A percentile compares a stretch with the other conserved stretches of the same genome.
phyloP scores from a whole-genome alignment of 2,888 invertebrate species.

The Odontocolon sp. region DNA sequence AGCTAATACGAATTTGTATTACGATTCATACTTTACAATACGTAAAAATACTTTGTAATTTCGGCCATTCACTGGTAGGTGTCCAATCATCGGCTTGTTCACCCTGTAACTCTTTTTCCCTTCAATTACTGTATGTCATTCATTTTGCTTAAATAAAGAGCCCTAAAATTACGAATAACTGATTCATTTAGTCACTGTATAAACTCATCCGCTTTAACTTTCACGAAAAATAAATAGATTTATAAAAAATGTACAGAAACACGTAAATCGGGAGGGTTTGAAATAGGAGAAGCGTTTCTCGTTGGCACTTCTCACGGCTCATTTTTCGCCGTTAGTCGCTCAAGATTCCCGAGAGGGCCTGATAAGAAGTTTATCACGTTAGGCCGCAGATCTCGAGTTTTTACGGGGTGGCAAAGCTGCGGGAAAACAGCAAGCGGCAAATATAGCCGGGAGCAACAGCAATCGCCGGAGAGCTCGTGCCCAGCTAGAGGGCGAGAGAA shows the following conservation, averaged over 20 bases:
- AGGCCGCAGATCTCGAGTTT: neutral
- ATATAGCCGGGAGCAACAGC: slow-evolving; percentile 15
- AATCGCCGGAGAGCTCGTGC: slow-evolving; percentile 41
- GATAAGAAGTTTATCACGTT: slow-evolving; percentile 32
- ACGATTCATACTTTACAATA: too few relatives aligned
- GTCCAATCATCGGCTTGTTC: too few relatives aligned
- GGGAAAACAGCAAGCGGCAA: too few relatives aligned
- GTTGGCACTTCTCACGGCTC: neutral
- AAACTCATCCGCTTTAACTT: neutral
- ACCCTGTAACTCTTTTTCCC: too few relatives aligned
- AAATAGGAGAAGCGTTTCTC: neutral
- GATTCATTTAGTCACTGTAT: too few relatives aligned
- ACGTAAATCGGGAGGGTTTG: too few relatives aligned
- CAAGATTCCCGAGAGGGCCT: slow-evolving; percentile 23
- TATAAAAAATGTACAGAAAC: neutral
- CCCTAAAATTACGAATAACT: too few relatives aligned
- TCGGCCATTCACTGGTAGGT: too few relatives aligned
- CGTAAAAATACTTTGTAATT: too few relatives aligned
- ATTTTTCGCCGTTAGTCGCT: slow-evolving; percentile 13
- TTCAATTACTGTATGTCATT: too few relatives aligned
- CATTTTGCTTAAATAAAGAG: too few relatives aligned
- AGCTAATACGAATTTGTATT: too few relatives aligned
- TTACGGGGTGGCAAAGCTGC: neutral
- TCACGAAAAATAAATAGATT: neutral
- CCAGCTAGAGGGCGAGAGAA: slow-evolving; percentile 17